Percentiles rank a stretch among this genome's conserved stretches.
phyloP scores from a whole-genome alignment of 1,140 invertebrate species.

The Lasioglossum baleicum region DNA sequence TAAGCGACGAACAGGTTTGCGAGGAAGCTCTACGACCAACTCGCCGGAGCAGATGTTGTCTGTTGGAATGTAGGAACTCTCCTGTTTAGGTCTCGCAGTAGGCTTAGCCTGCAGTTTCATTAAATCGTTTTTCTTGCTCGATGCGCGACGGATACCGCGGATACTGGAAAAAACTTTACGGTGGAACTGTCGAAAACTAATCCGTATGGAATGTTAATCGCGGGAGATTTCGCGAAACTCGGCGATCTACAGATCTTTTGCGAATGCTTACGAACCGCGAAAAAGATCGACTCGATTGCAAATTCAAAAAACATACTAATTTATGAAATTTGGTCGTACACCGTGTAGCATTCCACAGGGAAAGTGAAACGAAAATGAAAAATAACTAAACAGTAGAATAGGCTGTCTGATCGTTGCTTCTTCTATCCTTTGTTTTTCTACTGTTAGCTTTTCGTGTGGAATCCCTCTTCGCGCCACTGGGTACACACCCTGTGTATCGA shows the following conservation, averaged over 20 bases:
- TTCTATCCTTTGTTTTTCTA: no score
- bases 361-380: no score
- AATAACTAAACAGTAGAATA: no score
- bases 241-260: background rate
- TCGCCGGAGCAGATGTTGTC: constrained; percentile 35
- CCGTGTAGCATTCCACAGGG: no score
- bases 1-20: constrained; percentile 45
- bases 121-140: background rate
- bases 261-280: background rate
- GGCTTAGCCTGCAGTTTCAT: background rate
- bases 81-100: background rate
- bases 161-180: background rate
- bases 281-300: background rate
- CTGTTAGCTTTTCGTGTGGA: no score
- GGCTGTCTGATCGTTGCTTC: no score
- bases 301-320: no score
- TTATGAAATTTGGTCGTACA: no score
- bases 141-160: background rate
- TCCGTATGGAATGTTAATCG: background rate
- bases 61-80: background rate
- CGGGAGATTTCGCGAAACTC: background rate
- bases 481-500: no score
- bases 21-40: constrained; percentile 23
- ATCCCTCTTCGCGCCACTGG: no score
- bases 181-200: no score